Evolutionary conservation across 30 jellyfish, hydroid and myxozoan species (phyloP).

Genomic region (Pelagia noctiluca): DNA sequence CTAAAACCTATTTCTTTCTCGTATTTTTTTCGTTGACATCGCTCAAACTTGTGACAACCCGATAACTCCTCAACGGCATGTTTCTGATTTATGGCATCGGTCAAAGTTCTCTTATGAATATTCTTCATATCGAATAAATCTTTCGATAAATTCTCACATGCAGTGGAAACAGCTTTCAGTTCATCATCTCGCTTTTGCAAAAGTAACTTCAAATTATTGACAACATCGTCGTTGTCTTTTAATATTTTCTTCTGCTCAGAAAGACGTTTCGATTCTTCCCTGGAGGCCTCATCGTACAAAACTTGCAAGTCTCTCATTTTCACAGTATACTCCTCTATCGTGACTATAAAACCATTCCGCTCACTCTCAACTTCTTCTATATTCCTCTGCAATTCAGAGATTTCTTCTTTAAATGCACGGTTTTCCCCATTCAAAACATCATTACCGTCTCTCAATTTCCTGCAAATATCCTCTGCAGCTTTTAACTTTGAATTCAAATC

Average conservation of each 20-base stretch:
- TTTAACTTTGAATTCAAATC: background rate
- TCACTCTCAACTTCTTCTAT: background rate
- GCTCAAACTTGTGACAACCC: background rate
- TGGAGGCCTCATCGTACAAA: background rate
- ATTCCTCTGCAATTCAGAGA: background rate
- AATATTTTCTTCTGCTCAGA: background rate
- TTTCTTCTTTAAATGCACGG: background rate
- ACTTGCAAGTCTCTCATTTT: background rate
- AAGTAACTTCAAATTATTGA: background rate
- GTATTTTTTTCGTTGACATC: background rate
- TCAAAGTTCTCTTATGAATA: background rate
- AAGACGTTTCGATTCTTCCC: background rate
- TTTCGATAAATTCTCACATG: background rate
- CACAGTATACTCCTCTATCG: background rate
- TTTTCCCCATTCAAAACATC: background rate
- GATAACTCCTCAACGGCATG: background rate
- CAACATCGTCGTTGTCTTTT: background rate
- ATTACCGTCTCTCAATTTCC: background rate
- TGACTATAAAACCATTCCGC: background rate
- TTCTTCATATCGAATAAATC: background rate
- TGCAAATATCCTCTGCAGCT: background rate
- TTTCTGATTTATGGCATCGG: background rate
- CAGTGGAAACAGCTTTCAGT: background rate
- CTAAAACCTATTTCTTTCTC: background rate
- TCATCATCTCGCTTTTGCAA: background rate